Base-by-base conservation (phyloP, 2,888 invertebrate species). In the Cheilosia variabilis region DNA sequence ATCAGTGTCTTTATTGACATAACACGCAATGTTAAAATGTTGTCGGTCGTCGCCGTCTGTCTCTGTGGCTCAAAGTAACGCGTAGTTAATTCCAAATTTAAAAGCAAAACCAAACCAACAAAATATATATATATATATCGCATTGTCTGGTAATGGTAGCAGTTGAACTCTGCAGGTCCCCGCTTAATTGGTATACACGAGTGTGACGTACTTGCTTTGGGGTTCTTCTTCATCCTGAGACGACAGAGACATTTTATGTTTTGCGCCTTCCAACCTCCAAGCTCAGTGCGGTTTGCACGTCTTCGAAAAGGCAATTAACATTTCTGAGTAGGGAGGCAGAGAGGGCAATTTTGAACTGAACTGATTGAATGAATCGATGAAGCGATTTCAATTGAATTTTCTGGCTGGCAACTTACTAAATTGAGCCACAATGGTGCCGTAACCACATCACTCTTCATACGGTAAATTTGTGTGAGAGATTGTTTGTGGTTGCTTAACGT, bases 371-470 rank as follows among this genome's bases (percentile, higher is more conserved):
- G 37, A 41, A 75, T 75, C 73, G 62, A 63, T 55, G 43, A 31
- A 73, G 15, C 34, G 55, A 55, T 24, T 63, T 27, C 53, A 55
- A 73, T 73, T 55, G 62, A 63, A 75, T 65, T 65, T 75, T 37
- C 63, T 57, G 57, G 47, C 45, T 57, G 34, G 17, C 45, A 45
- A 45, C 17, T 47, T 19, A 10, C 47, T 57, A 34, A 55, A 19
- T 37, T 53, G 43, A 17, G 41, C 47, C 47, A 65, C 65, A 75
- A 57, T 65, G 47, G 57, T 19, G 37, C 47, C 47, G 47, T 75
- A 57, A 75, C 65, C 57, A 65, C 75, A 75, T 75, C 37, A 57
- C 37, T 24, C 24, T 65, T 31, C 47, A 65, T 15, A 65, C 65
- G 55, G 24, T 65, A 37, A 57, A 24, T 37, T 24, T 50, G 27